Evolutionary conservation across 2,113 vertebrate genomes (phyloP), one percentile per base, ranked within the genome.

Genomic region (Triplophysa dalaica): DNA sequence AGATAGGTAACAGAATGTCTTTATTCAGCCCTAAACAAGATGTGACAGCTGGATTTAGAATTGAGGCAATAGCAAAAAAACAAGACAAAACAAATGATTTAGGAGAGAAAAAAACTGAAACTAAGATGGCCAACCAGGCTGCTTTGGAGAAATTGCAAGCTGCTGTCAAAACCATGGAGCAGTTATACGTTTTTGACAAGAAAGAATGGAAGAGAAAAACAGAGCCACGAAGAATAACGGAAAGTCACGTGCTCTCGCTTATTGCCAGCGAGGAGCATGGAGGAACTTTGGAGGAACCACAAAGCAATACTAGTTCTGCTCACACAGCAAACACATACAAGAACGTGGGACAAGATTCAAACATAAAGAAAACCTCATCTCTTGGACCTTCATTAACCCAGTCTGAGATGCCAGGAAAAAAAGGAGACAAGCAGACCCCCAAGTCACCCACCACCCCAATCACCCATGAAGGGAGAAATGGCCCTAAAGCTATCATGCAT

Each of bases 151-250:
- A 97, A 88, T 91, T 99, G 48, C 95, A 96, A 7, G 98, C 97
- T 0, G 98, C 98, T 0, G 97, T 99, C 70, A 93, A 95, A 72
- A 98, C 95, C 52, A 99, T 99, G 98, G 98, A 99, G 66, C 95
- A 98, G 77, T 92, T 98, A 0, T 99, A 98, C 41, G 94, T 95
- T 13, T 97, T 96, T 85, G 92, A 94, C 62, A 92, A 91, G 45
- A 93, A 96, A 0, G 95, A 98, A 72, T 99, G 97, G 97, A 98
- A 96, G 66, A 94, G 97, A 80, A 97, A 94, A 82, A 92, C 87
- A 0, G 88, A 95, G 60, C 91, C 94, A 0, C 82, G 87, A 66
- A 92, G 87, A 0, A 87, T 97, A 80, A 90, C 87, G 0, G 95
- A 94, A 86, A 97, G 96, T 86, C 95, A 97, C 0, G 93, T 98